These are phyloP conservation scores for Pollimyrus isidori DNA, from an alignment of 2,113 vertebrate species.

Conservation along the genomic window DNA sequence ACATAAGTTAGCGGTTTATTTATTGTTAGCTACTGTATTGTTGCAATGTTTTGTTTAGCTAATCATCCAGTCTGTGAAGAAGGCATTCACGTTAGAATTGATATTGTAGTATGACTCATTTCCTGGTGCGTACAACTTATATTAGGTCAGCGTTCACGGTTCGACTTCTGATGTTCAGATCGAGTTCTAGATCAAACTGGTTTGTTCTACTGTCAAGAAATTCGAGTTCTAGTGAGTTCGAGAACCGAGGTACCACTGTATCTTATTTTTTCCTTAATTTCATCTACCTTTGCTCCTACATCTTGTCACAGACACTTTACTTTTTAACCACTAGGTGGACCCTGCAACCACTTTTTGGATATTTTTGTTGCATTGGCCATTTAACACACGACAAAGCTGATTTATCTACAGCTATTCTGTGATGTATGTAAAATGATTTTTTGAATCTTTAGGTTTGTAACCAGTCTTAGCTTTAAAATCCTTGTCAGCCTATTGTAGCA, in stretches of 20 bases:
- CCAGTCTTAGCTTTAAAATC: neutral
- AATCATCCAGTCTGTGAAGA: too few relatives aligned
- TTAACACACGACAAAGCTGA: neutral
- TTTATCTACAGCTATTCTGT: neutral
- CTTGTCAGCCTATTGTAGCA: neutral
- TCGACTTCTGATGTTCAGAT: too few relatives aligned
- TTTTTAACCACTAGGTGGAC: conserved; percentile 35
- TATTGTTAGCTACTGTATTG: too few relatives aligned
- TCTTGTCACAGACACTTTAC: neutral
- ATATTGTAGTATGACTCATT: too few relatives aligned
- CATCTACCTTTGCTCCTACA: neutral
- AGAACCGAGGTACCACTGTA: neutral
- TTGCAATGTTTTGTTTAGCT: too few relatives aligned
- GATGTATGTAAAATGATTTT: neutral
- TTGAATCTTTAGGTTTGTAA: neutral
- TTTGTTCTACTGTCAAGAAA: too few relatives aligned
- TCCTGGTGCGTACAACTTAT: too few relatives aligned
- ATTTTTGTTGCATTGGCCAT: neutral
- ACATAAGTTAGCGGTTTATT: too few relatives aligned
- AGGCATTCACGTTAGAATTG: too few relatives aligned
- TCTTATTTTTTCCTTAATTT: neutral
- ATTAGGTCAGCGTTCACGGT: too few relatives aligned
- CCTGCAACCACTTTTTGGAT: conserved; percentile 22
- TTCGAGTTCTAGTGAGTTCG: too few relatives aligned
- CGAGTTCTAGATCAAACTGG: too few relatives aligned